Conservation (phyloP, 2,888 invertebrate species). For the Omphaloscelis lunosa region DNA sequence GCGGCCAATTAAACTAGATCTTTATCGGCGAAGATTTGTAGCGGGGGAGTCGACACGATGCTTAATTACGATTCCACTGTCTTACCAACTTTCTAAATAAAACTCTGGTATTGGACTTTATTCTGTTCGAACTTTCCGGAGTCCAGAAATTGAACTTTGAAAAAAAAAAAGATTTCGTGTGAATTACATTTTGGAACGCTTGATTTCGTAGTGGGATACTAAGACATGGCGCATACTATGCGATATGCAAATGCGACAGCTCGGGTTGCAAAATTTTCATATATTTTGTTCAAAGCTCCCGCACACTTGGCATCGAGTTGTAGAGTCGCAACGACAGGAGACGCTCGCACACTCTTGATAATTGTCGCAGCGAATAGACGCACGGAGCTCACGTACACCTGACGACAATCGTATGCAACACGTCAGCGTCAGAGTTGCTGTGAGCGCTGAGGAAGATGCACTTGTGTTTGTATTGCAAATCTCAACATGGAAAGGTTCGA, state of each 20-base stretch:
- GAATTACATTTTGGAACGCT: constrained; percentile 38
- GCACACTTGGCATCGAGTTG: neutral
- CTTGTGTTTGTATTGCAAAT: neutral
- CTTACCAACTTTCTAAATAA: constrained; percentile 59
- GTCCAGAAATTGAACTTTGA: constrained; percentile 15
- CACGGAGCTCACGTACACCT: neutral
- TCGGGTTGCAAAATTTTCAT: neutral
- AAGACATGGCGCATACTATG: neutral
- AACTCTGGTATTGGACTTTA: constrained; percentile 55
- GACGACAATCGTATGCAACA: neutral
- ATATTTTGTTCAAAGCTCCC: neutral
- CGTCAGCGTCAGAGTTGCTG: neutral
- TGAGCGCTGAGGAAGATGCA: neutral
- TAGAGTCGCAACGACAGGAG: neutral
- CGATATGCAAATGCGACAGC: neutral
- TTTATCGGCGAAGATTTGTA: constrained; percentile 68
- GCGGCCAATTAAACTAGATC: constrained; percentile 69
- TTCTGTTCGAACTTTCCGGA: constrained; percentile 42
- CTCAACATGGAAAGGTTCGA: neutral
- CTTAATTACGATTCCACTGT: constrained; percentile 60
- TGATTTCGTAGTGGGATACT: constrained; percentile 12
- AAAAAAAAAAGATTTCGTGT: constrained; percentile 17
- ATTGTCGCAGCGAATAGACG: neutral
- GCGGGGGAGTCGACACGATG: constrained; percentile 52
- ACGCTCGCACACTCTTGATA: neutral